Evolutionary conservation across 1,140 invertebrate species (phyloP), one percentile per base, ranked within the genome.

Genomic region (Lanistes nyassanus): DNA sequence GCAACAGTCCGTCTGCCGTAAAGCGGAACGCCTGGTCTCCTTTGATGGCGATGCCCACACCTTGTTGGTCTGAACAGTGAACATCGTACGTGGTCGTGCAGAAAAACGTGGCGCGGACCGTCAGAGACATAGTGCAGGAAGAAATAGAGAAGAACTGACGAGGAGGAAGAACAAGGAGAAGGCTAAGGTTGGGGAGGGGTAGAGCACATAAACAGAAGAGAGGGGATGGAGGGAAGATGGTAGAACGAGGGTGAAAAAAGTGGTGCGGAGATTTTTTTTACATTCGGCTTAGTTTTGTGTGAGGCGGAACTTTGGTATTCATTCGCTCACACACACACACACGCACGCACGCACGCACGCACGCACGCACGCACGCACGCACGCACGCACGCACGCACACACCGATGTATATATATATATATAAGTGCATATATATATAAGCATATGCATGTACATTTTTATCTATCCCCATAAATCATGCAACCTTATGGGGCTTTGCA

Each of bases 1-100:
- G 36, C 26, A 72, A 6, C 55, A 58, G 16, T 60, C 70, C 70
- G 36, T 3, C 29, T 16, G 31, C 9, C 4, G 6, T 39, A 55
- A 72, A 72, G 21, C 70, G 70, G 56, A 60, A 60, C 1, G 60
- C 9, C 6, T 23, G 2, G 36, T 62, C n/a, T 31, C 70, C 70
- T 16, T 36, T 23, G 37, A 72, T 72, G 23, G 55, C 70, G 29
- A 23, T 42, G 37, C 39, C 58, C 2, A 62, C 23, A 55, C 39
- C 36, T 0, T n/a, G 19, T 23, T 42, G 23, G 13, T n/a, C 9
- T 21, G 55, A n/a, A 31, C 29, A n/a, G n/a, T n/a, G n/a, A n/a
- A n/a, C n/a, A n/a, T n/a, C n/a, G n/a, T n/a, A n/a, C n/a, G n/a
- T n/a, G n/a, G n/a, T n/a, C n/a, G n/a, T 13, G 13, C 13, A 13